Evolutionary conservation across 2,113 vertebrate species (phyloP), one percentile per base, ranked within the genome.

Genomic region (Ceuthmochares aereus): DNA sequence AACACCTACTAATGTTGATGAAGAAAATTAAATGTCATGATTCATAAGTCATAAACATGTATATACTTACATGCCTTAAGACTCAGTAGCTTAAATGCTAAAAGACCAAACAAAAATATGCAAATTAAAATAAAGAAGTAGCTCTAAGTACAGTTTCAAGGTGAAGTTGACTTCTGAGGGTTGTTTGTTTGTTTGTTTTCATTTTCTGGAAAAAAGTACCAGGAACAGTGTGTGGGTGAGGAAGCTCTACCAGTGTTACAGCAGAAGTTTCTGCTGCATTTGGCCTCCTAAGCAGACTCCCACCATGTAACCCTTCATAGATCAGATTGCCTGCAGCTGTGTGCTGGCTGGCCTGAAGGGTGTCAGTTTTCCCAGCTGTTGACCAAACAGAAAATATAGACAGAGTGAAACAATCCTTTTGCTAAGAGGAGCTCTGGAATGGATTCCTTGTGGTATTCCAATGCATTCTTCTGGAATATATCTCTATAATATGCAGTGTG

Each of bases 21-120:
- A 96, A 95, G 81, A 96, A 98, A 89, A 97, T 96, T 60, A 95
- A 95, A 89, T 95, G 85, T 94, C 76, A 18, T 74, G 91, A 96
- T 94, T 95, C 67, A 68, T 89, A 96, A 96, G 66, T 96, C 91
- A 96, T 93, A 72, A 91, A 95, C 95, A 90, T 93, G 67, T 72
- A 94, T 93, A 85, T 72, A 68, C 34, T 74, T 80, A 40, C 5
- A 80, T 81, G 60, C 60, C 47, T 15, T 75, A 93, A 78, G 70
- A 90, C 68, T 89, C 60, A 34, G 67, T 75, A 82, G 49, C 85
- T 97, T 91, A 95, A 91, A 94, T 94, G 84, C 66, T 74, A 81
- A 89, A 96, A 95, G 72, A 60, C 58, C 56, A 54, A 84, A 87
- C 26, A 26, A 49, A 80, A 95, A 72, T 25, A 10, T 40, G 11